A percentile compares a stretch with the other conserved stretches of the same genome.
Evolutionary conservation across 1,140 invertebrate species (phyloP).

Genomic region (Caerostris extrusa): DNA sequence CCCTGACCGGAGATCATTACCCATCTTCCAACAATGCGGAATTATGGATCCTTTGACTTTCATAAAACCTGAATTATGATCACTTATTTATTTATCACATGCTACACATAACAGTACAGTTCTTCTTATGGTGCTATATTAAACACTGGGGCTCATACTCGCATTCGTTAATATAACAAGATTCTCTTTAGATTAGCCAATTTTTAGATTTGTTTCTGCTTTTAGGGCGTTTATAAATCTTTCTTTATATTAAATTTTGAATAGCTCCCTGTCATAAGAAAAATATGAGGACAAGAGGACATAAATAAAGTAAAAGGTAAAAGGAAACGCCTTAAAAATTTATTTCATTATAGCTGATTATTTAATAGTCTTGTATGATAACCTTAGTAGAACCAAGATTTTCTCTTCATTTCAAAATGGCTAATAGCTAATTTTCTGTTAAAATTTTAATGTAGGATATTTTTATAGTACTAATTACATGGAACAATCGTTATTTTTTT

Average conservation of each 20-base stretch:
- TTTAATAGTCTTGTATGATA: too few relatives aligned
- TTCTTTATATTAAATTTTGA: not conserved
- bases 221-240: not conserved
- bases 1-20: not conserved
- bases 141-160: not conserved
- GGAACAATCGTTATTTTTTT: too few relatives aligned
- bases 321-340: not conserved
- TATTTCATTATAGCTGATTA: too few relatives aligned
- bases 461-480: too few relatives aligned
- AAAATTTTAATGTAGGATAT: too few relatives aligned
- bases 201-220: not conserved
- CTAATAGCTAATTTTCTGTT: too few relatives aligned
- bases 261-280: not conserved
- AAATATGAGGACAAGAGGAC: not conserved
- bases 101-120: not conserved
- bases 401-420: too few relatives aligned
- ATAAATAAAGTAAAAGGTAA: not conserved
- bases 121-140: not conserved
- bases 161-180: not conserved
- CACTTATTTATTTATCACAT: conserved; percentile 2
- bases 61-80: conserved; percentile 4
- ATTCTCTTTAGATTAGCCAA: not conserved
- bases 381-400: too few relatives aligned
- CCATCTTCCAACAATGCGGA: not conserved
- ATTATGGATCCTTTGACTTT: not conserved